Conservation (phyloP, 2,888 invertebrate genomes). For the Euplagia quadripunctaria region DNA sequence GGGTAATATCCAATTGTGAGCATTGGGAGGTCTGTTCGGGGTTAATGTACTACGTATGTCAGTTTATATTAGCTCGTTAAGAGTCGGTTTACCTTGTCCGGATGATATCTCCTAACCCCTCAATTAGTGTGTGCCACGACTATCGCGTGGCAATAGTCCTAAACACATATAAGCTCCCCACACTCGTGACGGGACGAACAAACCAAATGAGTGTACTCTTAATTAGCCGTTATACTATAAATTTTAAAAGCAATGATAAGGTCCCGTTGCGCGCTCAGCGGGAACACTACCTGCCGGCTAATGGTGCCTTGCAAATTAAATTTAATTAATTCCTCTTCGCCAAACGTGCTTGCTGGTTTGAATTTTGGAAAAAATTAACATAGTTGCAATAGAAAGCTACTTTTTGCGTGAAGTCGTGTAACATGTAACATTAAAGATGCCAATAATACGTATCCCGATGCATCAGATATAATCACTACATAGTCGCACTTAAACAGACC, state of each 20-base stretch:
- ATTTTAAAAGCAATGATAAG: slow-evolving; percentile 82
- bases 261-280: slow-evolving; percentile 70
- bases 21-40: slow-evolving; percentile 44
- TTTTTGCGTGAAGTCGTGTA: not conserved
- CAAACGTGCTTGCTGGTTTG: slow-evolving; percentile 50
- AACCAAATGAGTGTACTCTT: slow-evolving; percentile 78
- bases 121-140: slow-evolving; percentile 77
- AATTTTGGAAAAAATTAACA: slow-evolving; percentile 37
- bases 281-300: slow-evolving; percentile 62
- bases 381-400: slow-evolving; percentile 18
- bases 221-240: slow-evolving; percentile 84
- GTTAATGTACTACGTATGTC: slow-evolving; percentile 31
- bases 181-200: slow-evolving; percentile 77
- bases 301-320: slow-evolving; percentile 75
- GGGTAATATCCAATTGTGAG: slow-evolving; percentile 34
- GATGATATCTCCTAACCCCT: slow-evolving; percentile 75
- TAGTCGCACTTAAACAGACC: not conserved
- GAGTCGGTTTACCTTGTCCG: slow-evolving; percentile 66
- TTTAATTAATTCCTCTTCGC: slow-evolving; percentile 78
- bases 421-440: slow-evolving; percentile 15
- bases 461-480: slow-evolving; percentile 25
- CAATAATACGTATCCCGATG: slow-evolving; percentile 15
- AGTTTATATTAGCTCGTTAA: slow-evolving; percentile 73
- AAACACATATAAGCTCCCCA: slow-evolving; percentile 62
- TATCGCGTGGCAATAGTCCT: slow-evolving; percentile 72